Evolutionary conservation across 1,140 invertebrate genomes (phyloP), one percentile per base, ranked within the genome.

Genomic region (Eurosta solidaginis): DNA sequence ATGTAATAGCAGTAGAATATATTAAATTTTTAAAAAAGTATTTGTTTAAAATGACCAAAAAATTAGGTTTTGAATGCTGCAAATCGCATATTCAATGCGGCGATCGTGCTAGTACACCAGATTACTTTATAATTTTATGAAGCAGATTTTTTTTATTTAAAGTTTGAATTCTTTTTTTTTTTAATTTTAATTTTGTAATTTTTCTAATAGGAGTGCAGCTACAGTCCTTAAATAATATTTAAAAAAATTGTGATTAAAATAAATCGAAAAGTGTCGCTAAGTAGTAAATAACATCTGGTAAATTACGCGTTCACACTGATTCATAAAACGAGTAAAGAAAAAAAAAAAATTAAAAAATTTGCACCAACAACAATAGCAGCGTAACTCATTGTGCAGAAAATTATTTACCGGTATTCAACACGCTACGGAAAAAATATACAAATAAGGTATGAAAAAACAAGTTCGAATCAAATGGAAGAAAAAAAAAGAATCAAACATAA

Each of bases 341-440:
- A 74, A 47, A 74, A 74, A 74, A 74, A 40, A 74, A 44, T 45
- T 17, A 22, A 47, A 74, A 27, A 47, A 36, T 27, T 45, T 29
- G 27, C 44, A 40, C 12, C n/a, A 68, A 9, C 52, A 54, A 12
- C 52, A 54, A 54, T 36, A 68, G n/a, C 33, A 68, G 59, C 59
- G 33, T 40, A 68, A 68, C 20, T 33, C n/a, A 40, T 63, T 63
- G 27, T 68, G 59, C 59, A 68, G 59, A 68, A 68, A 68, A 42
- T 22, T 68, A 40, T 68, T 33, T 40, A 68, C 59, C 59, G 59
- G 59, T 68, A 33, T 36, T 68, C 33, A 40, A 40, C 59, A 33
- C 33, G 59, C 59, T 40, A 68, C 59, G 59, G 59, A 36, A 68
- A 52, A 68, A 68, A 68, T 68, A 68, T 68, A 68, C 59, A 68